Conservation (phyloP, 1,140 invertebrate genomes). For the Homalodisca vitripennis region DNA sequence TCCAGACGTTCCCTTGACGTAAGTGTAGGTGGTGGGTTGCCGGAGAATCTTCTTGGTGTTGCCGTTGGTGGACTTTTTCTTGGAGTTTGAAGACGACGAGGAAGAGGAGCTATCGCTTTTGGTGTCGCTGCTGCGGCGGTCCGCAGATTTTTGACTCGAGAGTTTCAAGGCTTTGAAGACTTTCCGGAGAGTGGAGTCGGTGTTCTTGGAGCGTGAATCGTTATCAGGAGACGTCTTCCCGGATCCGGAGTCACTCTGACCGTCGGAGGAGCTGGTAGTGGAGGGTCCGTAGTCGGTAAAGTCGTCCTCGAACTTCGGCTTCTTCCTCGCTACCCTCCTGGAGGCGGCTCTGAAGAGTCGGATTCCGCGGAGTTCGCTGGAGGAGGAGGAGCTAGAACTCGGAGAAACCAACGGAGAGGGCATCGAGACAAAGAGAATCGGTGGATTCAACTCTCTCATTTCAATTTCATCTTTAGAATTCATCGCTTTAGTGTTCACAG, state of each 20-base stretch:
- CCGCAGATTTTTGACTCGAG: slow-evolving; percentile 7
- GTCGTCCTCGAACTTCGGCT: slow-evolving; percentile 30
- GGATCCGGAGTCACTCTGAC: slow-evolving; percentile 21
- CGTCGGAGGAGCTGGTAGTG: slow-evolving; percentile 32
- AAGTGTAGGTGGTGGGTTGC: slow-evolving; percentile 72
- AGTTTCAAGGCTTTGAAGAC: slow-evolving; percentile 25
- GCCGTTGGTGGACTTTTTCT: background rate
- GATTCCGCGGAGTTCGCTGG: slow-evolving; percentile 33
- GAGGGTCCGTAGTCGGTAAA: slow-evolving; percentile 37
- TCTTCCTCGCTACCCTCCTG: slow-evolving; percentile 25
- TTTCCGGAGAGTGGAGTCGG: slow-evolving; percentile 12
- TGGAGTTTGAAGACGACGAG: slow-evolving; percentile 17
- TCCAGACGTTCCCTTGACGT: slow-evolving; percentile 73
- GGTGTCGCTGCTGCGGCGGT: slow-evolving; percentile 34
- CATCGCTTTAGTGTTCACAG: no score
- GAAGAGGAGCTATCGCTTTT: slow-evolving; percentile 28
- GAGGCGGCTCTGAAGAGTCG: slow-evolving; percentile 36
- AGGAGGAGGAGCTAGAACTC: background rate
- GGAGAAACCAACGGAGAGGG: slow-evolving; percentile 5
- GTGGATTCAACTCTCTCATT: background rate
- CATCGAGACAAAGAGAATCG: slow-evolving; percentile 22
- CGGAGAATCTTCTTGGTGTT: slow-evolving; percentile 64
- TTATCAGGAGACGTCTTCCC: slow-evolving; percentile 27
- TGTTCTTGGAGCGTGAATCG: background rate
- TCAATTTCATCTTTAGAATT: no score